Evolutionary conservation across 2,888 invertebrate species (phyloP).

Genomic region (Mesoligia furuncula): DNA sequence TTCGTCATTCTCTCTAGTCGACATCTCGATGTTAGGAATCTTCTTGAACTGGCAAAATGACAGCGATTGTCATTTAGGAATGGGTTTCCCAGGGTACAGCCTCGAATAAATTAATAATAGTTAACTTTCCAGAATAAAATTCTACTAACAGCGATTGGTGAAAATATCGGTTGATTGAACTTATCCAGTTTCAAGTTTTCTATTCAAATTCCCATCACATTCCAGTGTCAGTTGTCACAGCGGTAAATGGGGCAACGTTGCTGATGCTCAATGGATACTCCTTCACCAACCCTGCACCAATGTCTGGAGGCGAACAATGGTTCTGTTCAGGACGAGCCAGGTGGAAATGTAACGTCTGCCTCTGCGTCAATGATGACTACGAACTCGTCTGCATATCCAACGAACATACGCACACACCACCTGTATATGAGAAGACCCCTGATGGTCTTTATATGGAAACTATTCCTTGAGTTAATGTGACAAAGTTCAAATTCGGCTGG

Average conservation of each 20-base stretch:
- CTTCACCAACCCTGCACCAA: constrained; percentile 85
- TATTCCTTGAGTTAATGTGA: constrained; percentile 41
- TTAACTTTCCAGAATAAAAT: background rate
- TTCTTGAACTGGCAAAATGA: background rate
- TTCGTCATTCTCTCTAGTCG: background rate
- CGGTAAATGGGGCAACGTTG: constrained; percentile 85
- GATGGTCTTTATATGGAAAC: constrained; percentile 82
- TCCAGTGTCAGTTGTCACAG: constrained; percentile 87
- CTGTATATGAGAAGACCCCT: constrained; percentile 80
- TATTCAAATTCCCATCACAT: constrained; percentile 64
- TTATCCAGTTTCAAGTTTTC: constrained; percentile 21
- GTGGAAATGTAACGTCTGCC: constrained; percentile 84
- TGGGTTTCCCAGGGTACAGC: background rate
- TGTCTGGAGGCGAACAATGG: constrained; percentile 86
- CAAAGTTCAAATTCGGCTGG: constrained; percentile 12
- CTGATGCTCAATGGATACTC: constrained; percentile 86
- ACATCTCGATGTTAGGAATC: background rate
- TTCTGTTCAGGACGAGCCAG: constrained; percentile 83
- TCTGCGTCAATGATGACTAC: constrained; percentile 87
- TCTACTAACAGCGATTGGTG: background rate
- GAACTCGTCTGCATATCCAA: constrained; percentile 85
- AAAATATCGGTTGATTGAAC: background rate
- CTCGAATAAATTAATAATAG: background rate
- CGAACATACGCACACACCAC: constrained; percentile 82
- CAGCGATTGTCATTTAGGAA: background rate